These are phyloP conservation scores for Gerris lacustris DNA, from an alignment of 2,888 invertebrate species.

Conservation along the genomic window DNA sequence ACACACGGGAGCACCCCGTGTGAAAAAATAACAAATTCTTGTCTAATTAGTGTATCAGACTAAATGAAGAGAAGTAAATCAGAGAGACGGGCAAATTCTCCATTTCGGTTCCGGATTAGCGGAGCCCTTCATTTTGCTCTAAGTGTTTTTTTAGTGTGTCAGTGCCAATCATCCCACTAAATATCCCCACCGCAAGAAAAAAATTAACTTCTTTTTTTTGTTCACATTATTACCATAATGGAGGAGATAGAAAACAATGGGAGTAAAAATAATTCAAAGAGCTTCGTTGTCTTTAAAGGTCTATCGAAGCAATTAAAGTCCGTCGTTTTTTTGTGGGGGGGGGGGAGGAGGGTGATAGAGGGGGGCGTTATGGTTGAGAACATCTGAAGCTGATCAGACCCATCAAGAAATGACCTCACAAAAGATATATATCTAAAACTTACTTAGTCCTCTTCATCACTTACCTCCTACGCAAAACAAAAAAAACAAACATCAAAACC, in stretches of 20 bases:
- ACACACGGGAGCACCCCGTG: neutral
- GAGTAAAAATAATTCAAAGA: too few species aligned
- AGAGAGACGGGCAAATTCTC: neutral
- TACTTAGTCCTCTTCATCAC: too few species aligned
- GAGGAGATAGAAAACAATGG: neutral
- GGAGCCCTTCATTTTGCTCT: neutral
- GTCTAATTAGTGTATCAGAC: neutral
- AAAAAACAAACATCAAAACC: too few species aligned
- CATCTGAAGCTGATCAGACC: too few species aligned
- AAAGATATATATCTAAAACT: too few species aligned
- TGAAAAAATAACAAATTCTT: neutral
- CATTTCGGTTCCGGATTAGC: neutral
- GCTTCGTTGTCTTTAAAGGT: too few species aligned
- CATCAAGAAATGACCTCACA: too few species aligned
- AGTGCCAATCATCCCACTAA: neutral
- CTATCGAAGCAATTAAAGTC: neutral
- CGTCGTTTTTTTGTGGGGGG: neutral
- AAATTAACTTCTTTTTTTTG: neutral
- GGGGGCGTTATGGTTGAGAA: neutral
- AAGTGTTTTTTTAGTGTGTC: neutral
- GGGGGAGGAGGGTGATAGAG: neutral
- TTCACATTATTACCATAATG: neutral
- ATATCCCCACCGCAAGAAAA: too few species aligned
- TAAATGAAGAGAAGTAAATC: neutral
- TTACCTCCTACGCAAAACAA: too few species aligned